A percentile compares a stretch with the other conserved stretches of the same genome.
These are phyloP conservation scores for Tiphia femorata DNA, from an alignment of 2,888 invertebrate genomes.

Conservation along the genomic window DNA sequence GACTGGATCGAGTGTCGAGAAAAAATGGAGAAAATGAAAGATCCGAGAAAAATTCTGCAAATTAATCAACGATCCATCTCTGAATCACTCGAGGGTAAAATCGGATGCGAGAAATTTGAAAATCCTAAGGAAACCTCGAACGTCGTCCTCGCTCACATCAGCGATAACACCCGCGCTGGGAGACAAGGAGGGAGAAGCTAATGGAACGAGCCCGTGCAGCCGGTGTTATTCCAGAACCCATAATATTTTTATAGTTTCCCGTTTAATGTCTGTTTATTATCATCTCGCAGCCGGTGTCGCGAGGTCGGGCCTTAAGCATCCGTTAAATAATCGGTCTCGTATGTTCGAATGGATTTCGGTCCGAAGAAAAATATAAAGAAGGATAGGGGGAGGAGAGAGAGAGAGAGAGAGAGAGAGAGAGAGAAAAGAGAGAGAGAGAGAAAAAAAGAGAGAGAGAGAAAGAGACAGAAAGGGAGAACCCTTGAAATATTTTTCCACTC, in stretches of 20 bases:
- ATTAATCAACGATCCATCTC: too few relatives aligned
- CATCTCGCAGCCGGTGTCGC: conserved; percentile 19
- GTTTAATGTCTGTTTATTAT: conserved; percentile 47
- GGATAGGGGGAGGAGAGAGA: neutral
- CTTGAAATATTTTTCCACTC: too few relatives aligned
- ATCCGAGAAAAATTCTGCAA: too few relatives aligned
- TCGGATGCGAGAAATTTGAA: neutral
- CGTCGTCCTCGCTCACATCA: neutral
- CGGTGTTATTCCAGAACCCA: conserved; percentile 24
- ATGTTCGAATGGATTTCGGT: too few relatives aligned
- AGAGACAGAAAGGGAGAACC: too few relatives aligned
- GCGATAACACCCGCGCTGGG: neutral
- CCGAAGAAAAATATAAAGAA: too few relatives aligned
- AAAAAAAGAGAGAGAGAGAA: too few relatives aligned
- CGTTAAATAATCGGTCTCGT: conserved; percentile 39
- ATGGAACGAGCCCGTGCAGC: neutral
- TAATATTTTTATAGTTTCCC: conserved; percentile 48
- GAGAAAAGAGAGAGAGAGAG: neutral
- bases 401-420: conserved; percentile 13
- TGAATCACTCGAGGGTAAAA: too few relatives aligned
- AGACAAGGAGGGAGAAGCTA: too few relatives aligned
- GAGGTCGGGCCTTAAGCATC: conserved; percentile 33
- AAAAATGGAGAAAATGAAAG: too few relatives aligned
- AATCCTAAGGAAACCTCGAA: neutral
- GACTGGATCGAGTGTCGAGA: too few relatives aligned